These are phyloP conservation scores for Azemiops feae DNA, from an alignment of 2,113 vertebrate genomes.

Conservation along the genomic window DNA sequence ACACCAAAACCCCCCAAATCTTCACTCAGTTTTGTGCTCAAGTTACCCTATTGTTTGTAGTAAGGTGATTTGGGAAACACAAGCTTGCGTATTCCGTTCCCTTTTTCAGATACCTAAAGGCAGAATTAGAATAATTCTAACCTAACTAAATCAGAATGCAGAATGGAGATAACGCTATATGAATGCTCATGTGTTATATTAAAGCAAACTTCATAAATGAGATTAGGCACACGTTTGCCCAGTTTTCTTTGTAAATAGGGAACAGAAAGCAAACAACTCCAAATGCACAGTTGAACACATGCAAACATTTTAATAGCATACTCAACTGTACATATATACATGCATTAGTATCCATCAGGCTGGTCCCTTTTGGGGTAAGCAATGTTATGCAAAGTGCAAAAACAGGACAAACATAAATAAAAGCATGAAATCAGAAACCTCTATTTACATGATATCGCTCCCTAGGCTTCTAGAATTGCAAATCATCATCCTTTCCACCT, in stretches of 20 bases:
- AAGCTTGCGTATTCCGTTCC: conserved; percentile 27
- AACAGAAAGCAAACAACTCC: conserved; percentile 14
- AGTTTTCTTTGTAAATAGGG: conserved; percentile 21
- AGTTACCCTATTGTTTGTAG: conserved; percentile 40
- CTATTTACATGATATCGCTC: not conserved
- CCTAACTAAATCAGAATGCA: conserved; percentile 39
- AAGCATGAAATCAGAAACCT: not conserved
- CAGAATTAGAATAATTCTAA: conserved; percentile 39
- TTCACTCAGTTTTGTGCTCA: conserved; percentile 37
- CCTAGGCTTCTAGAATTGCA: not conserved
- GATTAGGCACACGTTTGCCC: conserved; percentile 31
- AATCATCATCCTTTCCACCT: not conserved
- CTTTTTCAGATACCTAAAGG: conserved; percentile 45
- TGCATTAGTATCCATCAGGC: not conserved
- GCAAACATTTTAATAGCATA: not conserved
- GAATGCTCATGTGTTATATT: conserved; percentile 50
- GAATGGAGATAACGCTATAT: conserved; percentile 44
- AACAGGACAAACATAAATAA: not conserved
- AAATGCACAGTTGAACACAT: not conserved
- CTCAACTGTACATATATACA: not conserved
- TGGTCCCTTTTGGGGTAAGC: not conserved
- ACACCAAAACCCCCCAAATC: conserved; percentile 49
- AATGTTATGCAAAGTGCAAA: not conserved
- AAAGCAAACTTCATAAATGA: conserved; percentile 34
- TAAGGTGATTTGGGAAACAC: conserved; percentile 50